These are phyloP conservation scores for Luehdorfia chinensis DNA, from an alignment of 1,140 invertebrate genomes.

Conservation along the genomic window DNA sequence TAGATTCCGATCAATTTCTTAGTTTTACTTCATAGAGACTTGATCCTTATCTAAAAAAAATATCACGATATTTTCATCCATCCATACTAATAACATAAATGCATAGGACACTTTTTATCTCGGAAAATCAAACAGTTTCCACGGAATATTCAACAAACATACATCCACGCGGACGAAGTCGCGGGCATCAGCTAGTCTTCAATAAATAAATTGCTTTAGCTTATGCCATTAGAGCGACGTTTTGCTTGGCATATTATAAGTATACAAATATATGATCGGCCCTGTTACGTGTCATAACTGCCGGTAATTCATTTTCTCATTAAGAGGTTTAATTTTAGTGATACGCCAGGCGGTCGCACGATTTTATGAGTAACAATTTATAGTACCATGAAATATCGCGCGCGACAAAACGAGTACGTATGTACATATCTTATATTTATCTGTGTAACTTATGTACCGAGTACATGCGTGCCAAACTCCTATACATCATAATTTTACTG, in stretches of 20 bases:
- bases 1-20: too few relatives aligned
- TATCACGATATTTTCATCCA: too few relatives aligned
- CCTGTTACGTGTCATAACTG: constrained; percentile 25
- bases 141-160: too few relatives aligned
- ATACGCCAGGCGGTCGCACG: constrained; percentile 27
- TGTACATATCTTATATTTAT: constrained; percentile 21
- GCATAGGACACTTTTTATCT: too few relatives aligned
- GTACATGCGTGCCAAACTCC: constrained; percentile 26
- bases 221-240: constrained; percentile 12
- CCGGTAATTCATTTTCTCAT: constrained; percentile 51
- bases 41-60: constrained; percentile 44
- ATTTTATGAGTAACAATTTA: constrained; percentile 47
- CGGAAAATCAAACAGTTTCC: too few relatives aligned
- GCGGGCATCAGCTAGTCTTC: too few relatives aligned
- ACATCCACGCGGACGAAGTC: too few relatives aligned
- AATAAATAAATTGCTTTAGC: too few relatives aligned
- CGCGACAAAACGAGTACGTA: too few relatives aligned
- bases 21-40: too few relatives aligned
- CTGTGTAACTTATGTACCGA: constrained; percentile 14
- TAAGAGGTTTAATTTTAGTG: constrained; percentile 54
- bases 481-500: constrained; percentile 31
- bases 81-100: too few relatives aligned
- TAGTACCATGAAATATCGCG: constrained; percentile 36
- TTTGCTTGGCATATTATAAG: background rate
- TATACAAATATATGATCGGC: background rate